Percentiles rank a stretch among this genome's conserved stretches.
phyloP scores from a whole-genome alignment of 2,888 invertebrate species.

The Copidosoma aretas region DNA sequence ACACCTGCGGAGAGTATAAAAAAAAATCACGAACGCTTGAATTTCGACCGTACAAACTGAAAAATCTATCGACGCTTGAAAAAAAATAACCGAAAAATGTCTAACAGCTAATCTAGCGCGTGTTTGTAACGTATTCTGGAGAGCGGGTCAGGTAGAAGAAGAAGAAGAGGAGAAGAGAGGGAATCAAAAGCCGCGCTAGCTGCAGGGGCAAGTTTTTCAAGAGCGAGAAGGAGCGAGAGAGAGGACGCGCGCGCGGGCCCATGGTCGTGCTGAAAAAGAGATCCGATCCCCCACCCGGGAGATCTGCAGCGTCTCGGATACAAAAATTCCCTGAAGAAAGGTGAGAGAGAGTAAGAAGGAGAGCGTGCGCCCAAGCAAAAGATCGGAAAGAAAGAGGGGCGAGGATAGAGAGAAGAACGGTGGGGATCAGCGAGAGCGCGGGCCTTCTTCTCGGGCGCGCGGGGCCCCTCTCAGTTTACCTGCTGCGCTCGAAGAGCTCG shows the following conservation, averaged over 20 bases:
- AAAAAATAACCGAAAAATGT: slow-evolving; percentile 6
- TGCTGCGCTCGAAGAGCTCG: slow-evolving; percentile 30
- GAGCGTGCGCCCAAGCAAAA: slow-evolving; percentile 3
- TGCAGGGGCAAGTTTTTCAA: slow-evolving; percentile 30
- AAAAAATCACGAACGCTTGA: no score
- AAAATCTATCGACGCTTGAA: neutral
- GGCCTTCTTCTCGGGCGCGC: neutral
- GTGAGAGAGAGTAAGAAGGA: slow-evolving; percentile 14
- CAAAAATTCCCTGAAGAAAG: slow-evolving; percentile 36
- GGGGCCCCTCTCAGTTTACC: slow-evolving; percentile 35
- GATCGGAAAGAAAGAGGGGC: neutral
- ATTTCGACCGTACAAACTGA: no score
- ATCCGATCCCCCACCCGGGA: slow-evolving; percentile 25
- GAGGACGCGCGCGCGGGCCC: neutral
- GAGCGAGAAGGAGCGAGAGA: slow-evolving; percentile 1
- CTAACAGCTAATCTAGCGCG: neutral
- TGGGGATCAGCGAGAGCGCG: neutral
- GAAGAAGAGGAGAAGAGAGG: neutral
- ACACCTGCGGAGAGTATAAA: no score
- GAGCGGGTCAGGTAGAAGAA: neutral
- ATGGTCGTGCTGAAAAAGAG: slow-evolving; percentile 12
- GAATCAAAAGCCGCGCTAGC: neutral
- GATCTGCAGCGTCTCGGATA: neutral
- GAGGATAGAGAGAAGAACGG: slow-evolving; percentile 3
- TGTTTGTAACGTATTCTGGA: neutral